A percentile compares a stretch with the other conserved stretches of the same genome.
Conservation (phyloP, 2,113 vertebrate genomes). For the Ivindomyrus marchei region DNA sequence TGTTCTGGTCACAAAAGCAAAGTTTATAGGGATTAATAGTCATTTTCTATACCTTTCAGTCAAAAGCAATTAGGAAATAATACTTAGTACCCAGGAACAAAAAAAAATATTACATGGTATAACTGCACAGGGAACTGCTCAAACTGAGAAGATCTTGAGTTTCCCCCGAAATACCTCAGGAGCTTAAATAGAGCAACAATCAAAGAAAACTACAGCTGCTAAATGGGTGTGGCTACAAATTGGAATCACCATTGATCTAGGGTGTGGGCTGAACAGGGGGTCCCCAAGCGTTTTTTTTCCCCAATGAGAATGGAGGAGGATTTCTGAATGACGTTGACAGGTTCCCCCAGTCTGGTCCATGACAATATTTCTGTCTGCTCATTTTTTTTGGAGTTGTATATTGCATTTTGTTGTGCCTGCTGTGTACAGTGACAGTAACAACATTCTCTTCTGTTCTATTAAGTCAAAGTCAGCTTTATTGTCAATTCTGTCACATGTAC, state of each 20-base stretch:
- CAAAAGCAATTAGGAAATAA: not conserved
- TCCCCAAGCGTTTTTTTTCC: not conserved
- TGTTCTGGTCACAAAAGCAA: not conserved
- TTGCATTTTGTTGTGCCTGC: not conserved
- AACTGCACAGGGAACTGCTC: not conserved
- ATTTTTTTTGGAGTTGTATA: not conserved
- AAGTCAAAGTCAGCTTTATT: too few relatives aligned
- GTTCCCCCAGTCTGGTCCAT: not conserved
- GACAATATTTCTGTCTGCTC: not conserved
- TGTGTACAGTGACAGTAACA: slow-evolving; percentile 17
- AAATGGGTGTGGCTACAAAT: not conserved
- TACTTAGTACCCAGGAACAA: not conserved
- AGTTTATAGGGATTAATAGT: not conserved
- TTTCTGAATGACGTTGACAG: not conserved
- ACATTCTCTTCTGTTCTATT: not conserved
- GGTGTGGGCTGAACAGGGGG: not conserved
- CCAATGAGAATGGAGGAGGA: not conserved
- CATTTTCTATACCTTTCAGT: not conserved
- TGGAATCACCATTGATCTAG: not conserved
- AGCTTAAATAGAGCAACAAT: not conserved
- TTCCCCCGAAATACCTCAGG: not conserved
- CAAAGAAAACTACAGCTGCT: not conserved
- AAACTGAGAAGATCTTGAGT: not conserved
- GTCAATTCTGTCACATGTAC: too few relatives aligned
- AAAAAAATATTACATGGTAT: not conserved